Evolutionary conservation across 1,140 invertebrate species (phyloP).

Genomic region (Lepidurus packardi): DNA sequence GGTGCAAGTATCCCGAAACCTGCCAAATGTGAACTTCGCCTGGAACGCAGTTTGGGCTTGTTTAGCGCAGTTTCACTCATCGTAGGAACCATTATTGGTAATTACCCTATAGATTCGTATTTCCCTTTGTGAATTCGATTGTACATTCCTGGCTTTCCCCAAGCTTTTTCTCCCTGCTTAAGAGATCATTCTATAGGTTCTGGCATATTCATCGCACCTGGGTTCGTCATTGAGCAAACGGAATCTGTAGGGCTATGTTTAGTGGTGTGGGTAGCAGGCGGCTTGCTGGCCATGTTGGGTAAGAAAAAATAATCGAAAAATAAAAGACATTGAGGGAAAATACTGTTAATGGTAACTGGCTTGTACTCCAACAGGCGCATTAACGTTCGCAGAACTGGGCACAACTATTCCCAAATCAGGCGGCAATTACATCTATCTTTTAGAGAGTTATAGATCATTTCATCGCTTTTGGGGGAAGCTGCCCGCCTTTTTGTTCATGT

Average conservation of each 20-base stretch:
- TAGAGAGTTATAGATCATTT: conserved; percentile 40
- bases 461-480: conserved; percentile 38
- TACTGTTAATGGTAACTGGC: not conserved
- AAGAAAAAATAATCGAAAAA: not conserved
- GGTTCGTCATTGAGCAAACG: not conserved
- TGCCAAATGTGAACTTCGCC: not conserved
- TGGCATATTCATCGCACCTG: not conserved
- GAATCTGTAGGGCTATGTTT: conserved; percentile 9
- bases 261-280: not conserved
- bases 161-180: not conserved
- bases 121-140: not conserved
- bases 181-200: not conserved
- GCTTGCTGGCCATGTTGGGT: not conserved
- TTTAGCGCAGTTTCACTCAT: conserved; percentile 40
- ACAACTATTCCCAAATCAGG: conserved; percentile 43
- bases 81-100: conserved; percentile 42
- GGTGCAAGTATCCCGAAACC: not conserved
- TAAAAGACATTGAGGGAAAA: not conserved
- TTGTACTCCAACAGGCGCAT: conserved; percentile 43
- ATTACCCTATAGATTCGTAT: not conserved
- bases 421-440: conserved; percentile 43
- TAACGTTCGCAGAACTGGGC: conserved; percentile 49
- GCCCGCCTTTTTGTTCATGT: conserved; percentile 42
- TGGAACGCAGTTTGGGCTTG: conserved; percentile 39
- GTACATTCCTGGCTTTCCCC: not conserved